phyloP scores from a whole-genome alignment of 2,797 vertebrate species.

The Sebastolobus alascanus region DNA sequence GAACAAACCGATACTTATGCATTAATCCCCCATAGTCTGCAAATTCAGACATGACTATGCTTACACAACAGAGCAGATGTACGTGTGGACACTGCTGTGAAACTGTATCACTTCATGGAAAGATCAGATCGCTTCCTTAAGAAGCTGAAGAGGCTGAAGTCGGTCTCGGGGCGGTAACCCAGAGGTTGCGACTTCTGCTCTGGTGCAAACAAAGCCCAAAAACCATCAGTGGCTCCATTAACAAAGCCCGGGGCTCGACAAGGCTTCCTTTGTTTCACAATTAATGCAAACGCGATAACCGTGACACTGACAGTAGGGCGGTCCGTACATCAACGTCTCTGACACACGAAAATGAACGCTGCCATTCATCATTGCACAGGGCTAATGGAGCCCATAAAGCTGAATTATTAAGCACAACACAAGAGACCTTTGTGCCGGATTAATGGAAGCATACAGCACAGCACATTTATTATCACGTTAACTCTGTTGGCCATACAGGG shows the following conservation, averaged over 20 bases:
- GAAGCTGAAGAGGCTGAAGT: constrained; percentile 15
- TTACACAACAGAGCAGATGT: background rate
- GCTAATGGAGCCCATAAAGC: constrained; percentile 74
- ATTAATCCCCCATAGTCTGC: constrained; percentile 15
- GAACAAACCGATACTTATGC: constrained; percentile 23
- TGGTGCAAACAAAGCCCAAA: constrained; percentile 67
- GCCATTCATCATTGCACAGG: constrained; percentile 73
- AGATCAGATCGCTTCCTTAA: constrained; percentile 17
- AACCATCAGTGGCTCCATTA: constrained; percentile 69
- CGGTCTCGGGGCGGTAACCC: constrained; percentile 51
- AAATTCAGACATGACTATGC: constrained; percentile 12
- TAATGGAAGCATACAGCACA: constrained; percentile 63
- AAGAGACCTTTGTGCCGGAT: constrained; percentile 78
- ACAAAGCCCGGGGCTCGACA: constrained; percentile 69
- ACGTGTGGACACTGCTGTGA: constrained; percentile 7
- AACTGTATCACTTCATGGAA: background rate
- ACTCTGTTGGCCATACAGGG: constrained; percentile 44
- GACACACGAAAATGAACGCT: constrained; percentile 74
- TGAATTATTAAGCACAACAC: constrained; percentile 79
- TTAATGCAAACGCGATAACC: constrained; percentile 81
- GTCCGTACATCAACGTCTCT: constrained; percentile 67
- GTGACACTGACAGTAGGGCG: constrained; percentile 72
- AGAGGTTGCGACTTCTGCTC: constrained; percentile 68
- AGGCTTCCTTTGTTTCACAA: constrained; percentile 78
- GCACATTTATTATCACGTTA: constrained; percentile 64